phyloP scores from a whole-genome alignment of 2,797 vertebrate genomes.

The Apogon hyalosoma region DNA sequence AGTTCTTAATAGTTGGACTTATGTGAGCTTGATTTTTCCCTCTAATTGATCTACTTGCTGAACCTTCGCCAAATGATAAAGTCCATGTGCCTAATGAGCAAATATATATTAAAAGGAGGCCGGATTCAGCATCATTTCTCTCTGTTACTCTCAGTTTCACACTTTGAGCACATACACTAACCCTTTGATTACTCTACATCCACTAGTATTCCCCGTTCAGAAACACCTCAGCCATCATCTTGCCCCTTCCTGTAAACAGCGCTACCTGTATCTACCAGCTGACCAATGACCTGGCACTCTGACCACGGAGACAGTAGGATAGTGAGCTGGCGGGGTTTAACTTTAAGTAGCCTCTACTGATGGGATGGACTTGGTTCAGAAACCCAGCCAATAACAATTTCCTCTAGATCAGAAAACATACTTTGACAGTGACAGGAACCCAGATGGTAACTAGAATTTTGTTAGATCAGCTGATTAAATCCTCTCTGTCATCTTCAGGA shows the following conservation, averaged over 20 bases:
- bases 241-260: conserved; percentile 3
- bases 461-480: conserved; percentile 7
- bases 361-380: conserved; percentile 94
- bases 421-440: not conserved
- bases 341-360: conserved; percentile 89
- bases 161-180: conserved; percentile 7
- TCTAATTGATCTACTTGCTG: not conserved
- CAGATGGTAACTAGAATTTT: too few species aligned
- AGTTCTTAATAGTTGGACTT: not conserved
- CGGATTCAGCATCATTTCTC: not conserved
- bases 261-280: conserved; percentile 42
- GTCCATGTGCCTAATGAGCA: not conserved
- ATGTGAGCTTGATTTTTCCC: conserved; percentile 15
- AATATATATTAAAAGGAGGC: conserved; percentile 13
- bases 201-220: not conserved
- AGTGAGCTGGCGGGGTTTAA: conserved; percentile 86
- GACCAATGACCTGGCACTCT: conserved; percentile 82
- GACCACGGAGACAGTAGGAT: conserved; percentile 90
- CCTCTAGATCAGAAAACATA: conserved; percentile 2
- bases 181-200: conserved; percentile 11
- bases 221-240: conserved; percentile 16
- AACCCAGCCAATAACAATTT: conserved; percentile 64
- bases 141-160: conserved; percentile 5
- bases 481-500: conserved; percentile 36
- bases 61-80: conserved; percentile 1